These are phyloP conservation scores for Chelon auratus DNA, from an alignment of 2,797 vertebrate genomes.

Conservation along the genomic window DNA sequence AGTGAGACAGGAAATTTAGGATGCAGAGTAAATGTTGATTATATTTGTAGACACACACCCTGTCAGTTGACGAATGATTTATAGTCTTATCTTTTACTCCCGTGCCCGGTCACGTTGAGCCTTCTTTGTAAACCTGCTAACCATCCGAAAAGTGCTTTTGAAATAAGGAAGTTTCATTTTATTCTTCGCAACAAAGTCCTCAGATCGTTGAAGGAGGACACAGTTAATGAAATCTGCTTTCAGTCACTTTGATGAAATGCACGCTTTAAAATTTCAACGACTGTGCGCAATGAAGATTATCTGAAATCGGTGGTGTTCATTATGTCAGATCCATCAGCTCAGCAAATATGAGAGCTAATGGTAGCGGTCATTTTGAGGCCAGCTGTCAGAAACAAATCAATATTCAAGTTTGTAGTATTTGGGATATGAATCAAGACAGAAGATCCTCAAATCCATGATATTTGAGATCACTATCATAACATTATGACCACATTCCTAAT, in stretches of 20 bases:
- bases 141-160: neutral
- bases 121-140: neutral
- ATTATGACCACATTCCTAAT: too few species aligned
- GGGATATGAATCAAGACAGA: neutral
- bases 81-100: neutral
- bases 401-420: conserved; percentile 5
- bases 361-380: neutral
- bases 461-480: neutral
- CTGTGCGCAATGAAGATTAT: neutral
- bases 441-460: conserved; percentile 1
- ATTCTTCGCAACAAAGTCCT: neutral
- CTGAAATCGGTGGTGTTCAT: conserved; percentile 11
- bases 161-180: neutral
- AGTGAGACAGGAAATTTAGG: conserved; percentile 6
- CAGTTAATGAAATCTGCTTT: neutral
- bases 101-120: neutral
- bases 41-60: neutral
- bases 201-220: neutral
- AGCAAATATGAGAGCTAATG: neutral
- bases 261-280: neutral
- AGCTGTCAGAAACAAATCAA: conserved; percentile 10
- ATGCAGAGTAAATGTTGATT: conserved; percentile 17
- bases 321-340: neutral
- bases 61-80: neutral
- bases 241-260: conserved; percentile 7